Evolutionary conservation across 2,888 invertebrate genomes (phyloP), one percentile per base, ranked within the genome.

Genomic region (Epinotia bilunana): DNA sequence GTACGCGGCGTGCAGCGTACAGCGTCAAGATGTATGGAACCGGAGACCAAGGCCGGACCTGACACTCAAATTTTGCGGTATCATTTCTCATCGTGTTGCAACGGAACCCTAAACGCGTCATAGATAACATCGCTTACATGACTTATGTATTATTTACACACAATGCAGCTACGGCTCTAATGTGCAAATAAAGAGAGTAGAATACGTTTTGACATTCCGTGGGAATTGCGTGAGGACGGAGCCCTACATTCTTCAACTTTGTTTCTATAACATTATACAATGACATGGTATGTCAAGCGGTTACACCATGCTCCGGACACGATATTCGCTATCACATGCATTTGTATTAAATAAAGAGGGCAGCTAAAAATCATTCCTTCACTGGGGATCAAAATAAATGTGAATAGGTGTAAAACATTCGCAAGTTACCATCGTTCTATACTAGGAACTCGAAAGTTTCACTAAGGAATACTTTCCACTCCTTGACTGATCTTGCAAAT

Each of bases 151-250:
- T 87, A 90, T 88, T 88, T 83, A 88, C 90, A 89, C 87, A 91
- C 89, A 86, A 83, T 83, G 79, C 80, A 77, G 74, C 76, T 76
- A 77, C 46, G 76, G 77, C 76, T 77, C 82, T 84, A 85, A 85
- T 87, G 87, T 87, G 84, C 84, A 87, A 88, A 90, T 87, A 87
- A 87, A 78, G 78, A 88, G 86, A 88, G 83, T 85, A 83, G 73
- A 84, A 86, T 83, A 82, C 80, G 87, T 89, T 90, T 88, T 91
- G 91, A 89, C 90, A 88, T 85, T 86, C 83, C 90, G 90, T 91
- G 90, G 89, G 91, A 91, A 91, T 82, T 39, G 63, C 65, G 55
- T 43, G 73, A 72, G 72, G 67, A 67, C n/a, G 33, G 72, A 53
- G 60, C 60, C 57, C 57, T 72, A 55, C 55, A 57, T 74, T 69